Evolutionary conservation across 2,113 vertebrate species (phyloP), one percentile per base, ranked within the genome.

Genomic region (Nansenia antarctica): DNA sequence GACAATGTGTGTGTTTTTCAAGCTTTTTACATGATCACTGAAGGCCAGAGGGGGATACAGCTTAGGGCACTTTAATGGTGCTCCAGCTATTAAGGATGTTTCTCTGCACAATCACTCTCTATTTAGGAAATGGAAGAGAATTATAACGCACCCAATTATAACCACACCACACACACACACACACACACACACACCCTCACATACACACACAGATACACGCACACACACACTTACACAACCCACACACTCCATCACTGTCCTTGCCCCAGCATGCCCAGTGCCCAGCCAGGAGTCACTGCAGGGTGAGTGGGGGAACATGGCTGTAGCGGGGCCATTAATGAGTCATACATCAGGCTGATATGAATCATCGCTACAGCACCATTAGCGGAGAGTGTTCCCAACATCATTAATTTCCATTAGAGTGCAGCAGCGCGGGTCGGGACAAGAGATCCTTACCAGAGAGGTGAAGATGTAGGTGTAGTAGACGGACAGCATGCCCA

Each of bases 401-500:
- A 83, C 76, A 79, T 84, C 78, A 86, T 88, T 83, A 84, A 86
- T 86, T 87, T 85, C 74, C 79, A 87, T 85, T 76, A 86, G 45
- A 70, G 74, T 84, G 70, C 34, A 72, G 74, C 79, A 73, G 59
- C 57, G 53, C 54, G 67, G 72, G 53, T 61, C n/a, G n/a, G n/a
- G n/a, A n/a, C n/a, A n/a, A n/a, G n/a, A 52, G 61, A 60, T 72
- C 22, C 95, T 98, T 95, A 98, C 97, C 97, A 99, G 93, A 77
- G 97, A 98, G 77, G 98, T 99, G 92, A 99, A 98, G 94, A 99
- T 98, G 90, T 98, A 98, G 9, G 96, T 98, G 90, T 99, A 98
- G 91, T 98, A 97, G 85, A 95, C 93, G 14, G 98, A 98, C 57
- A 95, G 94, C 98, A 99, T 99, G 68, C 96, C 98, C 86, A 99